A percentile compares a stretch with the other conserved stretches of the same genome.
Evolutionary conservation across 2,113 vertebrate species (phyloP).

Genomic region (Ariopsis seemanni): DNA sequence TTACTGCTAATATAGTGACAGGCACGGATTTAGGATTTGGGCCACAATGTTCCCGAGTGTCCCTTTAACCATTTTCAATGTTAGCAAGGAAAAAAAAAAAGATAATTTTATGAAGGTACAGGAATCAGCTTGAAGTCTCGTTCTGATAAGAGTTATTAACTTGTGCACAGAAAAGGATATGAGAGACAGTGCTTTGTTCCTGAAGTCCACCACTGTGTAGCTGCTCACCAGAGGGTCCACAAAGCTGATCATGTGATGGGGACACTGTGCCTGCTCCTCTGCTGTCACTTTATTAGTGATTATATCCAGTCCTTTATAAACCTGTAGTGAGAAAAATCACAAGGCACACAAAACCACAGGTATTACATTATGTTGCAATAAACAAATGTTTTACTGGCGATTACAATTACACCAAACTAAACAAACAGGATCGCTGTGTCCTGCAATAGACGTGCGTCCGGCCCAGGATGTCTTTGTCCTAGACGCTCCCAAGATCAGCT

Average conservation of each 20-base stretch:
- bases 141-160: not conserved
- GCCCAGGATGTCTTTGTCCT: not conserved
- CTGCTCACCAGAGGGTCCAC: slow-evolving; percentile 87
- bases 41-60: not conserved
- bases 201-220: slow-evolving; percentile 94
- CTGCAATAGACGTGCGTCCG: not conserved
- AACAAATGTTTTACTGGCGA: not conserved
- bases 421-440: not conserved
- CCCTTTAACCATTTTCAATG: not conserved
- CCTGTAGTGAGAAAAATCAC: slow-evolving; percentile 69
- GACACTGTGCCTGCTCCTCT: slow-evolving; percentile 82
- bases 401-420: not conserved
- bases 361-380: not conserved
- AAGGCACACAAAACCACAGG: not conserved
- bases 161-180: slow-evolving; percentile 83
- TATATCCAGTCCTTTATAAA: slow-evolving; percentile 93
- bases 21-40: not conserved
- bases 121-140: not conserved
- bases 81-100: not conserved
- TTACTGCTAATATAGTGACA: not conserved
- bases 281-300: slow-evolving; percentile 93
- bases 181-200: slow-evolving; percentile 83
- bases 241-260: slow-evolving; percentile 95
- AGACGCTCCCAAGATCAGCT: not conserved
- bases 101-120: not conserved